Base-by-base conservation (phyloP, 2,113 vertebrate genomes). In the Melospiza melodia region DNA sequence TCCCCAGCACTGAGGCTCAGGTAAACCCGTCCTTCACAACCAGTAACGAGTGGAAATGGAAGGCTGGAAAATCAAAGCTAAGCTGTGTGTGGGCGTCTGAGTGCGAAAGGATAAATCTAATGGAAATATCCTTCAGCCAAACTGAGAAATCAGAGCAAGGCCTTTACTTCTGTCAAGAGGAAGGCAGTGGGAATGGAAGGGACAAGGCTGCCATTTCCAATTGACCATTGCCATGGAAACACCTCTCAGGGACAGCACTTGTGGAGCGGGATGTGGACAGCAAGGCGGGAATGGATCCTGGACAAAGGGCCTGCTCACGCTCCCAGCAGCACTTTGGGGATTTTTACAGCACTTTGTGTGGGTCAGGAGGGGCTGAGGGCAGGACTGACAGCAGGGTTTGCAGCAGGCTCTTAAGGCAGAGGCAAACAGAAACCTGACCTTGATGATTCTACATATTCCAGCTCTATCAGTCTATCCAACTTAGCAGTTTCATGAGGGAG, bases 141-240 rank as follows among this genome's bases (percentile, higher is more conserved):
- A 93, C 58, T 61, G 92, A 91, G 82, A 91, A 96, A 95, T 80
- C 92, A 61, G 90, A 97, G 87, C 68, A 21, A 84, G 94, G 93
- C 94, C 97, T 97, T 95, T 83, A 76, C 87, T 90, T 94, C 92
- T 91, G 95, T 95, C 94, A 90, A 77, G 93, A 96, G 93, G 92
- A 87, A 86, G 10, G 5, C 44, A 5, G 88, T 3, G 74, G 79
- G 94, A 95, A 97, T 77, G 54, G 95, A 94, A 92, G 89, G 96
- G 84, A 87, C 24, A 8, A 44, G 12, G 65, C 95, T 94, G 96
- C 96, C 87, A 46, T 94, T 97, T 94, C 85, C 93, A 63, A 62
- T 18, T 95, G 97, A 97, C 97, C 86, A 97, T 98, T 5, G 35
- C 97, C 95, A 97, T 97, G 97, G 98, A 94, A 96, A 98, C 96